phyloP scores from a whole-genome alignment of 1,140 invertebrate genomes.

The Papilio aristodemus region DNA sequence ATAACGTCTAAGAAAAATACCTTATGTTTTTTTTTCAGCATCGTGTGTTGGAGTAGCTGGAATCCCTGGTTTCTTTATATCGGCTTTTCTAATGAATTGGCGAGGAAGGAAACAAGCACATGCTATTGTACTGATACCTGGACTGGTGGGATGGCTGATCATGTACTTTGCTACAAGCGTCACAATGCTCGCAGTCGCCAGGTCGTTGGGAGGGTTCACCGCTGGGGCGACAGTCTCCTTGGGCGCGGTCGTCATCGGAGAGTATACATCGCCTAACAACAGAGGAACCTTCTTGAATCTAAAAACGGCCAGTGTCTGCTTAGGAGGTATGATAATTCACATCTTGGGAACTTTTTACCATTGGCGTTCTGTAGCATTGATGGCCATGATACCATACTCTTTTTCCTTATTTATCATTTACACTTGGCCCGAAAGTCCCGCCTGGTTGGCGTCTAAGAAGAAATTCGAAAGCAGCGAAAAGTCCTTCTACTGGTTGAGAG shows the following conservation, averaged over 20 bases:
- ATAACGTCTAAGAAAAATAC: neutral
- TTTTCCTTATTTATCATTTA: slow-evolving; percentile 45
- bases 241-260: slow-evolving; percentile 65
- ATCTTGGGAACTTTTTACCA: slow-evolving; percentile 50
- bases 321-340: slow-evolving; percentile 56
- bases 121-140: slow-evolving; percentile 49
- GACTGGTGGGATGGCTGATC: slow-evolving; percentile 54
- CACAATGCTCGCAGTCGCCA: slow-evolving; percentile 48
- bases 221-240: slow-evolving; percentile 56
- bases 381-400: slow-evolving; percentile 45
- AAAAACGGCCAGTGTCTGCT: slow-evolving; percentile 59
- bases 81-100: slow-evolving; percentile 56
- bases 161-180: slow-evolving; percentile 54
- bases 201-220: slow-evolving; percentile 54
- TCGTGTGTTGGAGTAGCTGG: slow-evolving; percentile 54
- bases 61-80: slow-evolving; percentile 56
- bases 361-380: slow-evolving; percentile 60
- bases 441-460: slow-evolving; percentile 56
- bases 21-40: slow-evolving; percentile 48
- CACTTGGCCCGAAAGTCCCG: slow-evolving; percentile 68
- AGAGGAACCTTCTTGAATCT: slow-evolving; percentile 66
- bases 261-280: slow-evolving; percentile 59
- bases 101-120: slow-evolving; percentile 55
- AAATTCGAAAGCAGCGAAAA: slow-evolving; percentile 52
- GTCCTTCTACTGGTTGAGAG: slow-evolving; percentile 60